phyloP scores from a whole-genome alignment of 2,797 vertebrate genomes.

The Syndactyla subalaris region DNA sequence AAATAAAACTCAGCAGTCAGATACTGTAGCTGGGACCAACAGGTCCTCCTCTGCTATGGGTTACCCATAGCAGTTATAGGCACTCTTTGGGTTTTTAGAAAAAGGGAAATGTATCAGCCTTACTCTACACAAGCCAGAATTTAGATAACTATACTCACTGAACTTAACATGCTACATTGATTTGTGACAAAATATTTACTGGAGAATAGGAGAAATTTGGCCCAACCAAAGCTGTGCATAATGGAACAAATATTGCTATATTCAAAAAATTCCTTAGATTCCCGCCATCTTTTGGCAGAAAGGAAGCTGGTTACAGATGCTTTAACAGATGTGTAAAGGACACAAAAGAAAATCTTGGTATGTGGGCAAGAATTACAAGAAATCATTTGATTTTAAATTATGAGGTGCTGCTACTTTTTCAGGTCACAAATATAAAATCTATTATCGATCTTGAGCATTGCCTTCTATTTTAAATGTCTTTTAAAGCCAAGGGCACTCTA shows the following conservation, averaged over 20 bases:
- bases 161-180: background rate
- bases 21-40: background rate
- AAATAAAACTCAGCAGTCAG: background rate
- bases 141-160: background rate
- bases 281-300: background rate
- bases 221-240: background rate
- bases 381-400: slow-evolving; percentile 37
- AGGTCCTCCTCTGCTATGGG: background rate
- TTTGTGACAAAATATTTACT: background rate
- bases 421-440: slow-evolving; percentile 64
- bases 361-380: background rate
- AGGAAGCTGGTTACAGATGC: background rate
- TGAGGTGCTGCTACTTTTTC: slow-evolving; percentile 7
- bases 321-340: background rate
- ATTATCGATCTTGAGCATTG: slow-evolving; percentile 60
- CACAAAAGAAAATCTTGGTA: background rate
- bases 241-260: background rate
- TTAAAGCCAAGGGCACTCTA: slow-evolving; percentile 58
- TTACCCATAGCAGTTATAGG: background rate
- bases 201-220: background rate
- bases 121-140: background rate
- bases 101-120: background rate
- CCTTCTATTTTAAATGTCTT: slow-evolving; percentile 63
- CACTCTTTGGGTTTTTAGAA: background rate
- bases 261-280: background rate